Evolutionary conservation across 1,140 invertebrate species (phyloP), one percentile per base, ranked within the genome.

Genomic region (Drosophila busckii): DNA sequence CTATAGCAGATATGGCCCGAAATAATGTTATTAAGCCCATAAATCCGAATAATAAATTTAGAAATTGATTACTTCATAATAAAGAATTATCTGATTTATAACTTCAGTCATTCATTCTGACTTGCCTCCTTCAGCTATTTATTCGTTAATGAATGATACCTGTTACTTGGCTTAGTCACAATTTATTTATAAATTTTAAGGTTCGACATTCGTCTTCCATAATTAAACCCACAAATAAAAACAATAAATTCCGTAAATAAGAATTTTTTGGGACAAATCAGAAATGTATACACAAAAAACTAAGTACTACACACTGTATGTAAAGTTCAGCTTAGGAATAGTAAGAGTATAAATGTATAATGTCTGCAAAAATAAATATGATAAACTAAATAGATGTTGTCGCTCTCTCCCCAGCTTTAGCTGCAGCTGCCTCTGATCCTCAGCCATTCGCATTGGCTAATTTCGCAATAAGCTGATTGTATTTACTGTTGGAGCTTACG

Each of bases 261-360:
- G 10, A 12, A 16, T 31, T 25, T 31, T 53, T 26, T 32, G 34
- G 46, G 52, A 70, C 29, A 76, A 76, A 62, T 71, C 40, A 73
- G 68, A 71, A 71, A 71, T 73, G 56, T 71, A 75, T 75, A 73
- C 70, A 73, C 69, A 73, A 75, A 62, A 78, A n/a, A n/a, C n/a
- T 80, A 60, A 60, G 56, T 78, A 78, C 73, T 82, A 82, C 73
- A 78, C 75, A 64, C 45, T 80, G 68, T 80, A 80, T 78, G 45
- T 64, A 80, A 78, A 68, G n/a, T n/a, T 80, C 73, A 54, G 28
- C 56, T 78, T 78, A 78, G 29, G 60, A 53, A 34, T 78, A 78
- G 32, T 53, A 62, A 73, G 58, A 76, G 70, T 80, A 80, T 64
- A 80, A 52, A 54, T 73, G 64, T 73, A 69, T 82, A 64, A 54